Evolutionary conservation across 1,140 invertebrate genomes (phyloP), one percentile per base, ranked within the genome.

Genomic region (Aphelenchoides fujianensis): DNA sequence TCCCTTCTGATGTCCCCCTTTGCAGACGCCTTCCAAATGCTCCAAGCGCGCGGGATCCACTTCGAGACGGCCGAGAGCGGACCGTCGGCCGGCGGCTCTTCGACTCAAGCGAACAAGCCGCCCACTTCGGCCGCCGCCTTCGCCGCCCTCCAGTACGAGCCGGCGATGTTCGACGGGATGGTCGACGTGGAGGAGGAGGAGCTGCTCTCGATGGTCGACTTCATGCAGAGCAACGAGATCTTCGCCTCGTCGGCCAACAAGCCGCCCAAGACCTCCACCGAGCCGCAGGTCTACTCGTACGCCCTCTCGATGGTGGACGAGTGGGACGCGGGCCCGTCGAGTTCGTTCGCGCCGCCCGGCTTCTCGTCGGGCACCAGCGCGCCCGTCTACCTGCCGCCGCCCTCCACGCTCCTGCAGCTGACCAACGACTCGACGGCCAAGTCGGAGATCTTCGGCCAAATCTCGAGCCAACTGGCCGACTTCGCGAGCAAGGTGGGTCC

Each of bases 241-340:
- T 32, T 32, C 63, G 1, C 53, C 34, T 66, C 63, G 0, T 12
- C 27, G 12, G 28, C 55, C 5, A 19, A 59, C 55, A 59, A 59
- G 34, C 55, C 55, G 55, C 55, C 55, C 12, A 59, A 59, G 23
- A 59, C 41, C 12, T 48, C 41, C 41, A n/a, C n/a, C n/a, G n/a
- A n/a, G n/a, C 12, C 12, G 23, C 41, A 48, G 23, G 41, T 48
- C 23, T 48, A 48, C 23, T 48, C 41, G 12, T 48, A 48, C 41
- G 41, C 23, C 23, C 12, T 23, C 12, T 48, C 41, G 41, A 48
- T 48, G 12, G 41, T 16, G 12, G 41, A 48, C 41, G 41, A 48
- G 23, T 48, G 41, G 41, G 12, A 12, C 12, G 23, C 41, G 23
- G 23, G 23, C 23, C 12, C 41, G 41, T 23, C 41, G 23, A 16